Conservation (phyloP, 2,797 vertebrate species). For the Nyctibius grandis region DNA sequence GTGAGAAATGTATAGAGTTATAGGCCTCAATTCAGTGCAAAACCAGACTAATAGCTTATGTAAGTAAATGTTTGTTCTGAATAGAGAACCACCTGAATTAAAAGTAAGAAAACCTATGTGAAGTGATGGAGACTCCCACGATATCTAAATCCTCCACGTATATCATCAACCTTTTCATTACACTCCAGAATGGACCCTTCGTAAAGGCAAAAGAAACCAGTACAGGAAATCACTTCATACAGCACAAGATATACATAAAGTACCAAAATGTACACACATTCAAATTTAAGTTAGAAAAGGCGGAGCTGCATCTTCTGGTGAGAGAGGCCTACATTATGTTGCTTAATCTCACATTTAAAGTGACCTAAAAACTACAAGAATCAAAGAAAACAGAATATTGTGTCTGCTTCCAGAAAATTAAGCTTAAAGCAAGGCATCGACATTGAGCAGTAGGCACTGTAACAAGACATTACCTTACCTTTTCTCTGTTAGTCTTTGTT, state of each 20-base stretch:
- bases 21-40: constrained; percentile 63
- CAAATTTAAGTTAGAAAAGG: constrained; percentile 34
- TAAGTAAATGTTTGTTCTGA: constrained; percentile 53
- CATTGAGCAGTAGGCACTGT: not conserved
- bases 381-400: constrained; percentile 28
- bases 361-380: constrained; percentile 29
- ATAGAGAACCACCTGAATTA: constrained; percentile 61
- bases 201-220: constrained; percentile 40
- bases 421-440: constrained; percentile 45
- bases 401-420: constrained; percentile 8
- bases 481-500: constrained; percentile 44
- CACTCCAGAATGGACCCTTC: constrained; percentile 28
- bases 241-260: constrained; percentile 57
- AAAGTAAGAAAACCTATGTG: constrained; percentile 47
- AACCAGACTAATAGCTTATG: constrained; percentile 58
- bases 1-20: constrained; percentile 40
- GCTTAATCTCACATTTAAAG: constrained; percentile 44
- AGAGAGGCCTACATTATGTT: constrained; percentile 23
- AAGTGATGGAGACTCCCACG: constrained; percentile 20
- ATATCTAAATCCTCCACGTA: not conserved
- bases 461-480: constrained; percentile 4
- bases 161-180: not conserved
- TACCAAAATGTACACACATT: constrained; percentile 41
- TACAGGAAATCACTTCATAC: constrained; percentile 44
- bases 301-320: not conserved